Percentiles rank a stretch among this genome's conserved stretches.
Evolutionary conservation across 2,113 vertebrate genomes (phyloP).

Genomic region (Proteles cristata): DNA sequence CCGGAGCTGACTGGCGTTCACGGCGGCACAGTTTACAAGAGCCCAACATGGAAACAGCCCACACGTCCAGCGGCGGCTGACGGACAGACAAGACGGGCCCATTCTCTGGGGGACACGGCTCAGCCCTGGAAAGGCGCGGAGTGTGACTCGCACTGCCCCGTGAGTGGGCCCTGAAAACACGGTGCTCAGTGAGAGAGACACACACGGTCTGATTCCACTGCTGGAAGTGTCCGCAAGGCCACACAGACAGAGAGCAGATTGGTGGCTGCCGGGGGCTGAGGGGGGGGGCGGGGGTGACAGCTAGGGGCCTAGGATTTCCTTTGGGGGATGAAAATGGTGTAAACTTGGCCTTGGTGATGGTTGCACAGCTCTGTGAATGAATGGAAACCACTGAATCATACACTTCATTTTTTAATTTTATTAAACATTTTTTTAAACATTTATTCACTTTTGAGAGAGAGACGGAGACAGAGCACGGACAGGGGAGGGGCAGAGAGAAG

Average conservation of each 20-base stretch:
- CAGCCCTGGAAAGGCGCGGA: not conserved
- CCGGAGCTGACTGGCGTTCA: not conserved
- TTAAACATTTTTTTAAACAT: too few species aligned
- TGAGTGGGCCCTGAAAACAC: accelerated
- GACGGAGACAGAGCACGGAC: too few species aligned
- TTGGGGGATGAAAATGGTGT: too few species aligned
- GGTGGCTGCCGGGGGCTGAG: too few species aligned
- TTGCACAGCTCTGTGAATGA: accelerated
- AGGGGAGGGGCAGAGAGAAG: too few species aligned
- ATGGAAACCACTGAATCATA: not conserved
- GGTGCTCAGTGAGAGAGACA: accelerated
- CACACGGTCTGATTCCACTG: not conserved
- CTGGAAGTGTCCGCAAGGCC: not conserved
- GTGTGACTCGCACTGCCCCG: accelerated
- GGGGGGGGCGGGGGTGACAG: not conserved
- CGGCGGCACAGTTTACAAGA: accelerated
- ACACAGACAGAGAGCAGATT: not conserved
- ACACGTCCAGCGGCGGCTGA: accelerated
- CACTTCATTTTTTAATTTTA: too few species aligned
- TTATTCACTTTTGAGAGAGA: too few species aligned
- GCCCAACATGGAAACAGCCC: accelerated
- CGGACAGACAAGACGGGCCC: not conserved
- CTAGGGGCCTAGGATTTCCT: not conserved
- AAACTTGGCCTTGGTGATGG: accelerated
- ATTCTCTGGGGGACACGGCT: accelerated